Evolutionary conservation across 1,140 invertebrate genomes (phyloP), one percentile per base, ranked within the genome.

Genomic region (Drosophila nebulosa): DNA sequence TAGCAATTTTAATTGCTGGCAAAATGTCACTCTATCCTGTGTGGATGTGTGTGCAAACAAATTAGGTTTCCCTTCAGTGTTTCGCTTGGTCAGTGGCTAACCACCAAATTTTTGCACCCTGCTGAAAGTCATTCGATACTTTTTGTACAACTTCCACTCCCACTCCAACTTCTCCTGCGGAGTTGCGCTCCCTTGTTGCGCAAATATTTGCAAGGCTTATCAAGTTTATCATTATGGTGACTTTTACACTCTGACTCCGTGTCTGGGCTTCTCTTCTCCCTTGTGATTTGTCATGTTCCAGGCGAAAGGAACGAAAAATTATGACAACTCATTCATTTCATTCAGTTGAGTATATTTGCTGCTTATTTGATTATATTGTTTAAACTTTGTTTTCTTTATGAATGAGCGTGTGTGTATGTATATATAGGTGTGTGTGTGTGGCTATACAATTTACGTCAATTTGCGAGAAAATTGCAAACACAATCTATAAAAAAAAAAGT

Each of bases 191-290:
- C 39, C 39, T 46, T 85, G 80, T 86, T 85, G 77, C 52, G 64
- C 66, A 74, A 85, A 85, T 74, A 85, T 74, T 84, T 85, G 73
- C 69, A 24, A 26, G 74, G 77, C 77, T 85, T 74, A 77, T 74
- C 64, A 70, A 74, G 69, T 80, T 86, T 77, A 85, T 79, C 74
- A 64, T 79, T 70, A 64, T 60, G 76, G 26, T 65, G 77, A 85
- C 66, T 77, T 77, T 80, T 36, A 68, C 69, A 68, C 75, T 56
- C 55, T 52, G 39, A 46, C 39, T 46, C 12, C 35, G 12, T 4
- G 35, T 36, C 35, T 46, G 39, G 7, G 2, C 16, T 46, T 21
- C 7, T 21, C 14, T 14, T 46, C 30, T 46, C 39, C 22, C 24
- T 12, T 56, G 21, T 65, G 67, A 84, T 84, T 84, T 79, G 77